Conservation (phyloP, 2,888 invertebrate genomes). For the Julus scandinavius region DNA sequence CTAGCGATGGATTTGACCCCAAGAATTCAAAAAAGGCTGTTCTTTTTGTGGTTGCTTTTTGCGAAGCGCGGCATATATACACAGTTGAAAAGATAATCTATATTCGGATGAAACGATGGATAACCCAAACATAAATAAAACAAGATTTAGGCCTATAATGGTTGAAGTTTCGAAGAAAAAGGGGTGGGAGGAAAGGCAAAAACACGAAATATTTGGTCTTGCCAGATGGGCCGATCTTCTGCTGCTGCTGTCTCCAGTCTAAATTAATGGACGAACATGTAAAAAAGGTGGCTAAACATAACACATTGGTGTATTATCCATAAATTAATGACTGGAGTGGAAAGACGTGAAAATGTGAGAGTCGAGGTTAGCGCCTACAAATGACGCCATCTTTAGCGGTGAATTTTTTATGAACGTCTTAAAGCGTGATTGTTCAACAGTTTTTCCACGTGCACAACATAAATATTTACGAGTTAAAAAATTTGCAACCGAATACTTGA, state of each 20-base stretch:
- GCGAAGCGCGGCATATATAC: neutral
- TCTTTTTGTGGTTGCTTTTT: neutral
- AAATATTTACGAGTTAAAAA: too few relatives aligned
- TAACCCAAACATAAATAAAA: neutral
- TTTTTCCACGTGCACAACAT: too few relatives aligned
- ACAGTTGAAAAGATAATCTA: neutral
- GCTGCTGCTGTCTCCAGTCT: neutral
- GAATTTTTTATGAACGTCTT: too few relatives aligned
- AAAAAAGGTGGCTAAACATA: constrained; percentile 1
- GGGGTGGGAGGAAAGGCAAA: neutral
- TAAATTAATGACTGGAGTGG: neutral
- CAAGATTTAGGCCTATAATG: neutral
- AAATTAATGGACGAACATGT: neutral
- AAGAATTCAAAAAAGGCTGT: neutral
- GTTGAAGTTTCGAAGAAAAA: neutral
- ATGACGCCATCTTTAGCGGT: too few relatives aligned
- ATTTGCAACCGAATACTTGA: too few relatives aligned
- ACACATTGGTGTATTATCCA: neutral
- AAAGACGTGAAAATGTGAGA: neutral
- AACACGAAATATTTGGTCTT: neutral
- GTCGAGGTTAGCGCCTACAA: too few relatives aligned
- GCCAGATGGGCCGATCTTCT: neutral
- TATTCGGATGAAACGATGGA: neutral
- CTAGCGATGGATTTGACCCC: neutral
- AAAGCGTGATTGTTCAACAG: too few relatives aligned